Conservation (phyloP, 2,888 invertebrate species). For the Leuctra nigra region DNA sequence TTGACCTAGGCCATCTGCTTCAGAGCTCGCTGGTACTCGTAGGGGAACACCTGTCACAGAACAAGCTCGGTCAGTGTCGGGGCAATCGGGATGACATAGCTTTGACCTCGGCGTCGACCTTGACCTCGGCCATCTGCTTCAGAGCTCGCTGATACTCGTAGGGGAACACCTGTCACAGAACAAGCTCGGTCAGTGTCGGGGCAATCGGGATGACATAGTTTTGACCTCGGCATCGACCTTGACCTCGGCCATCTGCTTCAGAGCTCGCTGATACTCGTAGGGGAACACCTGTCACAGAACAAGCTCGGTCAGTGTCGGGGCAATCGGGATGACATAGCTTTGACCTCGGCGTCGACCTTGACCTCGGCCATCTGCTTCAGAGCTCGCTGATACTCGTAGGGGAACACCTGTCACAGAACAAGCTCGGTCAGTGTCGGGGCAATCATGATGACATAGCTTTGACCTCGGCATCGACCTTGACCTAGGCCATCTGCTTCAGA, state of each 20-base stretch:
- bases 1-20: conserved; percentile 57
- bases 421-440: too few species aligned
- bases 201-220: too few species aligned
- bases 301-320: too few species aligned
- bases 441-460: too few species aligned
- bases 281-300: conserved; percentile 92
- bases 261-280: conserved; percentile 87
- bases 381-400: conserved; percentile 91
- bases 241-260: conserved; percentile 58
- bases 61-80: too few species aligned
- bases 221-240: conserved; percentile 34
- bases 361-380: conserved; percentile 59
- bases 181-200: too few species aligned
- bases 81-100: too few species aligned
- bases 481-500: conserved; percentile 59
- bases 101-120: conserved; percentile 25
- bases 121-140: conserved; percentile 53
- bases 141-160: conserved; percentile 92
- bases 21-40: conserved; percentile 90
- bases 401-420: conserved; percentile 65
- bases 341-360: conserved; percentile 24
- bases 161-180: conserved; percentile 71
- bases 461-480: conserved; percentile 35
- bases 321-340: too few species aligned
- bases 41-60: conserved; percentile 74